Evolutionary conservation across 2,888 invertebrate genomes (phyloP), one percentile per base, ranked within the genome.

Genomic region (Hipparchia sbordonii): DNA sequence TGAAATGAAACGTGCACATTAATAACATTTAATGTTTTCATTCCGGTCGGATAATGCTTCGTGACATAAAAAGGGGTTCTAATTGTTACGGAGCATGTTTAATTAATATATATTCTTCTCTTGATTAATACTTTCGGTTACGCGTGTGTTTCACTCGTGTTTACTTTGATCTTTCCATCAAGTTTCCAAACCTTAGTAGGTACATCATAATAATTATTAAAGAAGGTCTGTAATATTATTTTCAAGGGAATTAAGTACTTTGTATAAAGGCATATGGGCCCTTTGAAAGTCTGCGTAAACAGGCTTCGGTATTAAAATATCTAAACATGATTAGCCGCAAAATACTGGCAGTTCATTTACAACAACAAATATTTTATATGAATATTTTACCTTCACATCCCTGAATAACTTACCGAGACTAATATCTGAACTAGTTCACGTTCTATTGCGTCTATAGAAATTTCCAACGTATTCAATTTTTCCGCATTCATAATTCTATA

Each of bases 21-120:
- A 88, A 88, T 89, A 87, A 87, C 82, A 76, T 80, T 85, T 86
- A 85, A 89, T 87, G 81, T 85, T 84, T 88, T 87, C 84, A 87
- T 87, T 85, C 82, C 81, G 82, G 85, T 84, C 82, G 82, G 83
- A 81, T 83, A 81, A 79, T 79, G 77, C 75, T 70, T 69, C 75
- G 75, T 73, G 75, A 76, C 77, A 75, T 77, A 79, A 79, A 80
- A 80, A 78, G 75, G 79, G 78, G 76, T 76, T 77, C 78, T 80
- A 79, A 81, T 78, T 78, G 80, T 77, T 72, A 73, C 74, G 74
- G 76, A 76, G 78, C 73, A 75, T 77, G 76, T 74, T 76, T 79
- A 80, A 82, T 79, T 79, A 78, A 77, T 79, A 76, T 73, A 52
- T 73, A 74, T 76, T 66, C 70, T 75, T 72, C 74, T 60, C 45